Conservation (phyloP, 1,140 invertebrate genomes). For the Ctenoplectra terminalis region DNA sequence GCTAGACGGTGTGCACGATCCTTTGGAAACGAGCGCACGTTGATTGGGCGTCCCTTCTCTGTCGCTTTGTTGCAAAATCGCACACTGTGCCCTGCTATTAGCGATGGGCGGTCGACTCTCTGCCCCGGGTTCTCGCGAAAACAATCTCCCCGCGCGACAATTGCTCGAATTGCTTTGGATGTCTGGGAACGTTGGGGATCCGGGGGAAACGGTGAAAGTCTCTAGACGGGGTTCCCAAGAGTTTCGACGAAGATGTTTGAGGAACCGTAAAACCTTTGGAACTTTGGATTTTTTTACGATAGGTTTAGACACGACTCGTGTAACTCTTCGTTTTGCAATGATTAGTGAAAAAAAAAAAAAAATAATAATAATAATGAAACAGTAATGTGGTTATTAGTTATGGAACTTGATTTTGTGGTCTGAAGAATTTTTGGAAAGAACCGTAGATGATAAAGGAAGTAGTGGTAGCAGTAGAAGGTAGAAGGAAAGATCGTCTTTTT, state of each 20-base stretch:
- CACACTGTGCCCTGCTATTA: slow-evolving; percentile 63
- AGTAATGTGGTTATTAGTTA: not conserved
- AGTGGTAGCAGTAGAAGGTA: slow-evolving; percentile 28
- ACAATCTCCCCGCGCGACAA: not conserved
- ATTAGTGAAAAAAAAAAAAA: not conserved
- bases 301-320: not conserved
- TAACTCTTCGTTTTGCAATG: not conserved
- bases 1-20: slow-evolving; percentile 77
- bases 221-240: not conserved
- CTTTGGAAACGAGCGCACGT: slow-evolving; percentile 79
- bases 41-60: slow-evolving; percentile 82
- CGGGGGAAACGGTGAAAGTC: slow-evolving; percentile 2
- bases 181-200: slow-evolving; percentile 2
- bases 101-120: slow-evolving; percentile 24
- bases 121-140: not conserved
- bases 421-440: not conserved
- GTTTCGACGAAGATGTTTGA: not conserved
- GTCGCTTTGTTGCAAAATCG: slow-evolving; percentile 80
- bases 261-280: not conserved
- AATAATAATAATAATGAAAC: too few relatives aligned
- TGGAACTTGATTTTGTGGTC: not conserved
- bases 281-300: not conserved
- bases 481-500: slow-evolving; percentile 1
- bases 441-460: slow-evolving; percentile 18
- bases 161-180: slow-evolving; percentile 33